Evolutionary conservation across 2,797 vertebrate species (phyloP).

Genomic region (Acanthurus leucopareius): DNA sequence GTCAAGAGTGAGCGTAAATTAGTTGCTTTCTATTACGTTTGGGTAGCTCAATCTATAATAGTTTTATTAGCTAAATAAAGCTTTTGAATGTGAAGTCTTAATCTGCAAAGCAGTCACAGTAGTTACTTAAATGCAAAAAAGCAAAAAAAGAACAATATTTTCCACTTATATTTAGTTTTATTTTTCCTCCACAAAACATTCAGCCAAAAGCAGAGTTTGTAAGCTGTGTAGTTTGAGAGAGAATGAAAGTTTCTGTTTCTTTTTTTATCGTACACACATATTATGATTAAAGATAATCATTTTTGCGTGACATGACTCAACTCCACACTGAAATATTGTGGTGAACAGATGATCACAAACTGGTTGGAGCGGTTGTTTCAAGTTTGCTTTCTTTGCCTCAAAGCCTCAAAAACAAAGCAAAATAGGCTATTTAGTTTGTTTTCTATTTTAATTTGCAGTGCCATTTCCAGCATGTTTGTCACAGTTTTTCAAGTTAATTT

Average conservation of each 20-base stretch:
- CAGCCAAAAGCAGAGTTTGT: neutral
- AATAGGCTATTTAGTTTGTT: neutral
- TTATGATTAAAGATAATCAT: too few relatives aligned
- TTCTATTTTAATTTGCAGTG: neutral
- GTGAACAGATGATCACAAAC: neutral
- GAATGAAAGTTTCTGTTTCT: neutral
- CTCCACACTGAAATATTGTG: too few relatives aligned
- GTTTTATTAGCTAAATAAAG: conserved; percentile 13
- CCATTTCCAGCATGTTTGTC: too few relatives aligned
- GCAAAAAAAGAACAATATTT: neutral
- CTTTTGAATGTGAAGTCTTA: neutral
- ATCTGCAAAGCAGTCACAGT: neutral
- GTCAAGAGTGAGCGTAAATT: neutral
- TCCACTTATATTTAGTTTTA: neutral
- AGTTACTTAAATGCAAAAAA: neutral
- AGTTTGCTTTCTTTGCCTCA: neutral
- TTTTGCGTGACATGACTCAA: too few relatives aligned
- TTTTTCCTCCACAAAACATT: too few relatives aligned
- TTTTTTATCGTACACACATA: neutral
- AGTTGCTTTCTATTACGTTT: neutral
- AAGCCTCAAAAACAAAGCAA: neutral
- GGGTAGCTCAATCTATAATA: neutral
- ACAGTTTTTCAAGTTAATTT: neutral
- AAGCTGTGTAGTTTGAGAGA: neutral
- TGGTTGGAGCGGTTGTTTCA: neutral